Evolutionary conservation across 2,888 invertebrate genomes (phyloP), one percentile per base, ranked within the genome.

Genomic region (Linnaemya vulpina): DNA sequence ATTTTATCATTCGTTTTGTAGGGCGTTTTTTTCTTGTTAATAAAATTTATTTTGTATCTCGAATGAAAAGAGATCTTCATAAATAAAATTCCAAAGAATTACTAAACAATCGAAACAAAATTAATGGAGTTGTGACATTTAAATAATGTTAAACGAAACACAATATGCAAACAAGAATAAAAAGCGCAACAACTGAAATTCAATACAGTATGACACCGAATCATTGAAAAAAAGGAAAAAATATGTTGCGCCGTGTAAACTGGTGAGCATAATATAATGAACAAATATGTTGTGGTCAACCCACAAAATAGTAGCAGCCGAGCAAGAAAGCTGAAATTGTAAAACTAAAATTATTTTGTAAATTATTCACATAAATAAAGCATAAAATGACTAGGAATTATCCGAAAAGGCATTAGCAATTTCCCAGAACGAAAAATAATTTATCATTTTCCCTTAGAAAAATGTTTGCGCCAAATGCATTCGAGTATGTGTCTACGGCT

Each of bases 351-450:
- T 22, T 10, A 10, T 9, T 20, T 35, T 38, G 8, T 35, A 49
- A 53, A 40, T 68, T 13, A 20, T 76, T 55, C 11, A 65, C 55
- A 65, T 30, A 46, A 53, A n/a, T 35, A 46, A 43, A 17, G 22
- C 49, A 43, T 17, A n/a, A 11, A 30, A 67, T 15, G 17, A 49
- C 3, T 22, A 38, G 30, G 25, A 3, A 55, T 22, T 20, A 35
- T 46, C 7, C 15, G 17, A 15, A 51, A 20, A 68, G 25, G 67
- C 89, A 89, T 89, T 89, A 87, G 88, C 89, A 91, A 90, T 90
- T 91, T 90, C 90, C 90, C 90, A 91, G 91, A 90, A 90, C 90
- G 89, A 87, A 87, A 89, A 89, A 88, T 89, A 87, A 90, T 90
- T 89, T 87, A 89, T 90, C 91, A 85, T 85, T 65, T 75, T 40